Evolutionary conservation across 2,113 vertebrate genomes (phyloP).

Genomic region (Pterocles burchelli): DNA sequence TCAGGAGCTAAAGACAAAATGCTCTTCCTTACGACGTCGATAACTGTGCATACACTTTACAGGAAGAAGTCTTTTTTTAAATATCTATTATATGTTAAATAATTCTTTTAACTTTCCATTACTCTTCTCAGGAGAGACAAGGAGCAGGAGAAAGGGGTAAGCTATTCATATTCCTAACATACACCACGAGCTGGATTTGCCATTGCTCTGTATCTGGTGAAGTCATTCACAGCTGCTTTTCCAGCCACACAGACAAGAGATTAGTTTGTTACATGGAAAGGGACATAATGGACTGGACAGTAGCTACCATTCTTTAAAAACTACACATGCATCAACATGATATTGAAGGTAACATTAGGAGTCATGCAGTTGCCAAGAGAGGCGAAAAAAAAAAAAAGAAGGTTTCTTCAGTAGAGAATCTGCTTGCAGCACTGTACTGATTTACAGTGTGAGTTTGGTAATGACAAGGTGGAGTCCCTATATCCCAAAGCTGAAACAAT

Average conservation of each 20-base stretch:
- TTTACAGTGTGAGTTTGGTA: background rate
- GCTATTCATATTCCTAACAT: background rate
- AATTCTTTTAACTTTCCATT: conserved; percentile 51
- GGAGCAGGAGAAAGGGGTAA: background rate
- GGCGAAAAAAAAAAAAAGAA: background rate
- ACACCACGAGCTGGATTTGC: background rate
- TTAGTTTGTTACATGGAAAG: background rate
- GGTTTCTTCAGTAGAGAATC: background rate
- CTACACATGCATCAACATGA: background rate
- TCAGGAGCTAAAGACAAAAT: conserved; percentile 35
- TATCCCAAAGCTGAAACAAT: background rate
- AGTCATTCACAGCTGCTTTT: background rate
- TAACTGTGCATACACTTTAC: background rate
- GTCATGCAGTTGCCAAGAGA: background rate
- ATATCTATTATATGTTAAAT: conserved; percentile 35
- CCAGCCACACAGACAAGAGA: background rate
- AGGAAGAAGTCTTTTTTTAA: conserved; percentile 55
- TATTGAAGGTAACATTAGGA: background rate
- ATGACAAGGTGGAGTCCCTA: background rate
- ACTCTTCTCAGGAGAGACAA: background rate
- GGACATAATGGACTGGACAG: background rate
- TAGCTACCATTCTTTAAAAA: background rate
- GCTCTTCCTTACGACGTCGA: background rate
- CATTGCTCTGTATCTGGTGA: background rate
- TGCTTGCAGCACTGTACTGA: background rate